Base-by-base conservation (phyloP, 1,140 invertebrate genomes). In the Drosophila athabasca region DNA sequence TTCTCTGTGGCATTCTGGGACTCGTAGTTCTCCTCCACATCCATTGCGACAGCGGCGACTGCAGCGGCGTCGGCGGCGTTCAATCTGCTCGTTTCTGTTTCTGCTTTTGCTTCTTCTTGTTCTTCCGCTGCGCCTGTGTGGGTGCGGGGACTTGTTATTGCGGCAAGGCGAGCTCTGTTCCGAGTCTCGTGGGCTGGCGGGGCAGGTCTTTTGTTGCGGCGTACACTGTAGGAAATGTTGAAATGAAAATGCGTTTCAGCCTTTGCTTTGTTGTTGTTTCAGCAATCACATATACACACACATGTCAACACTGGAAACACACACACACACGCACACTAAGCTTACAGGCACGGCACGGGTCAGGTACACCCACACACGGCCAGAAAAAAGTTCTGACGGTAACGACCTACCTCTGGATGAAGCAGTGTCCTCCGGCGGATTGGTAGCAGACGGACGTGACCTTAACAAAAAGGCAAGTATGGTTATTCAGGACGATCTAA, bases 21-120 rank as follows among this genome's bases (percentile, higher is more conserved):
- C 58, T 89, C 84, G 62, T 75, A 84, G 31, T 69, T 89, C 61
- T 89, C 84, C 64, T 89, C 84, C 52, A 89, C 84, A 55, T 89
- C 84, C 84, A 89, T 89, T 24, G 39, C 54, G 64, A 24, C 57
- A 4, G 9, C 57, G 35, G 9, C 17, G 29, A 45, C 26, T 31
- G 35, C 35, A 39, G 35, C 35, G 35, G 35, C 35, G 13, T 62
- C 24, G 48, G 39, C 53, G 7, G 53, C 45, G 52, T 64, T 41
- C 35, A 22, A 41, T 70, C 31, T 41, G 15, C 19, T 46, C n/a
- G 17, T 46, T 19, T 8, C n/a, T 13, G 15, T 29, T 31, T 24
- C 15, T n/a, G n/a, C n/a, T n/a, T 15, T 19, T 19, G 17, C 7
- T 26, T 41, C 1, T 45, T 43, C 19, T 41, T 24, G 6, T 24